Conservation (phyloP, 2,797 vertebrate species). For the Loris lydekkerianus region DNA sequence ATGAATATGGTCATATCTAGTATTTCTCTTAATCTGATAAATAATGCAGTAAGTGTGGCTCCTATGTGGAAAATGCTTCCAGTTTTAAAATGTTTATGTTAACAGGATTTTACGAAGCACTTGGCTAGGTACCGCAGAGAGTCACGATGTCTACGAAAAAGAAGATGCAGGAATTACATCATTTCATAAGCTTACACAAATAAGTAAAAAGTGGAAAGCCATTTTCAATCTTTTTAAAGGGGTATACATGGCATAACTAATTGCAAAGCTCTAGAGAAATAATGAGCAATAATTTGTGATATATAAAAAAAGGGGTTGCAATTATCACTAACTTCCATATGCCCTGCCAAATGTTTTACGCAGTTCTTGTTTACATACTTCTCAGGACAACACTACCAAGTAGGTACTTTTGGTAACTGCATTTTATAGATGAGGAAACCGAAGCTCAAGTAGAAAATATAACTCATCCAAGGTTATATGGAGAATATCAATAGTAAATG, state of each 20-base stretch:
- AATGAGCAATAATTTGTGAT: not conserved
- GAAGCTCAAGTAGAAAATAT: not conserved
- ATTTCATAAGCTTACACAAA: not conserved
- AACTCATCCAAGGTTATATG: not conserved
- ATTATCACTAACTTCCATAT: not conserved
- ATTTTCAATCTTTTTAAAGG: not conserved
- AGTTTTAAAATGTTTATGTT: slow-evolving; percentile 37
- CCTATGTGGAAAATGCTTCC: not conserved
- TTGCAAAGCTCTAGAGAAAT: slow-evolving; percentile 44
- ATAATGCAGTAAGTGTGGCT: slow-evolving; percentile 11
- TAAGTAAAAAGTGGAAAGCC: not conserved
- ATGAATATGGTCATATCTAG: not conserved
- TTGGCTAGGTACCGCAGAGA: not conserved
- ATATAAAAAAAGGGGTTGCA: not conserved
- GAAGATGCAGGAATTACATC: not conserved
- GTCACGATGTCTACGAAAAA: not conserved
- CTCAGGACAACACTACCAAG: not conserved
- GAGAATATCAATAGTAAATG: not conserved
- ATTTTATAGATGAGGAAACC: not conserved
- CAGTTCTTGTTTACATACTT: not conserved
- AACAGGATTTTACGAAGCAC: not conserved
- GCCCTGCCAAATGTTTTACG: not conserved
- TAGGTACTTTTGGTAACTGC: not conserved
- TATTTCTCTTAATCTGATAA: slow-evolving; percentile 17
- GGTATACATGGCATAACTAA: not conserved